Percentiles rank a stretch among this genome's conserved stretches.
These are phyloP conservation scores for Cyclargus thomasi DNA, from an alignment of 1,140 invertebrate species.

Conservation along the genomic window DNA sequence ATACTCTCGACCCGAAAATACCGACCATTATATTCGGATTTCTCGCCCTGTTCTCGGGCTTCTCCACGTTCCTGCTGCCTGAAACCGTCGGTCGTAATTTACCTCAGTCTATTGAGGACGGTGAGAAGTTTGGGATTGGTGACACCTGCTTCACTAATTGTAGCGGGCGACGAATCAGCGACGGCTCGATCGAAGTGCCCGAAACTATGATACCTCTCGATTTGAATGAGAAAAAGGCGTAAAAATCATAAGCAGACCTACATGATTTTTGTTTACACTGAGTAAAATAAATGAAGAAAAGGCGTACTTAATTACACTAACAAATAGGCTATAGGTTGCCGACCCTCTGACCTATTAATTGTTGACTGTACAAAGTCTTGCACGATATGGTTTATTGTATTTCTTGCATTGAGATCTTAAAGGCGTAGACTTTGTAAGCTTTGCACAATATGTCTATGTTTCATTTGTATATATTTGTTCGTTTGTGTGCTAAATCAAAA, in stretches of 20 bases:
- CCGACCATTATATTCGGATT: constrained; percentile 85
- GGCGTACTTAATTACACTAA: not conserved
- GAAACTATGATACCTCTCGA: constrained; percentile 67
- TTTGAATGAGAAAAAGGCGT: constrained; percentile 48
- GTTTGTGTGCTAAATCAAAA: not conserved
- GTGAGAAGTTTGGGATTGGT: constrained; percentile 87
- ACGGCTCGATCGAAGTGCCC: constrained; percentile 61
- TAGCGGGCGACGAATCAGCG: constrained; percentile 88
- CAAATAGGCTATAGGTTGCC: not conserved
- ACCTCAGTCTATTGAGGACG: constrained; percentile 88
- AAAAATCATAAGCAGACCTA: not conserved
- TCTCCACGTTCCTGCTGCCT: constrained; percentile 84
- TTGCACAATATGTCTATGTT: not conserved
- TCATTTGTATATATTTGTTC: not conserved
- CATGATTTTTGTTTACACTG: not conserved
- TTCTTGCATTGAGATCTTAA: not conserved
- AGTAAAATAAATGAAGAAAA: not conserved
- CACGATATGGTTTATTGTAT: not conserved
- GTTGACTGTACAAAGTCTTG: not conserved
- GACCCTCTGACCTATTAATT: not conserved
- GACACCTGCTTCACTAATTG: constrained; percentile 88
- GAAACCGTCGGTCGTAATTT: constrained; percentile 88
- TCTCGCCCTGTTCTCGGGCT: constrained; percentile 84
- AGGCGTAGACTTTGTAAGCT: not conserved
- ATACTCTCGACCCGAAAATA: constrained; percentile 80